Base-by-base conservation (phyloP, 2,113 vertebrate species). In the Chlamydotis undulata region DNA sequence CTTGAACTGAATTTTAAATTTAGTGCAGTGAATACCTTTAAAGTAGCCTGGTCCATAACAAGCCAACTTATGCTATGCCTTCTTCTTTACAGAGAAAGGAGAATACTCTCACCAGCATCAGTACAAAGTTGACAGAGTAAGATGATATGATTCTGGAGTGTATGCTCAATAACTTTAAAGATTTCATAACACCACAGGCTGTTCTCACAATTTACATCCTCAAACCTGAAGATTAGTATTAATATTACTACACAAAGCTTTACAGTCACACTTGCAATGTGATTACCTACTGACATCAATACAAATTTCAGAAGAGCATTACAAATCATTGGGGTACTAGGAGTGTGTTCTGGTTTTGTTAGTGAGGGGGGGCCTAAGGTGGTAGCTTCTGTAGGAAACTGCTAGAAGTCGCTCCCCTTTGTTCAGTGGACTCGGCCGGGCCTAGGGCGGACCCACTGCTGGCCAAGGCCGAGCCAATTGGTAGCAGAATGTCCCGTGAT, bases 61-160 rank as follows among this genome's bases (percentile, higher is more conserved):
- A 56, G 19, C 16, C 33, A 83, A 77, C 14, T 56, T 33, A 24
- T 0, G 1, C 4, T 28, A 75, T 6, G 1, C 2, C 53, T 84
- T 43, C 55, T n/a, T 93, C 25, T 37, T 78, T n/a, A 23, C 19
- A 60, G 12, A 7, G 13, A 59, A 83, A 69, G 23, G 7, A 60
- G 26, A 77, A 49, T 49, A 60, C 4, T 87, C 12, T 71, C 16
- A 69, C 7, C 9, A 64, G 12, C 11, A 43, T 7, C 16, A 57
- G 9, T 26, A 59, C 7, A 35, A 80, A 76, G 11, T 6, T 17
- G 19, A 69, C 13, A 49, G 25, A 67, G 19, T 17, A 84, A 39
- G 12, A 71, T 41, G n/a, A 37, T 53, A 28, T 2, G 17, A 84
- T 76, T 85, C 35, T 1, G 3, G 19, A 89, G 4, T 11, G 9